Evolutionary conservation across 1,140 invertebrate species (phyloP), one percentile per base, ranked within the genome.

Genomic region (Alviniconcha marisindica): DNA sequence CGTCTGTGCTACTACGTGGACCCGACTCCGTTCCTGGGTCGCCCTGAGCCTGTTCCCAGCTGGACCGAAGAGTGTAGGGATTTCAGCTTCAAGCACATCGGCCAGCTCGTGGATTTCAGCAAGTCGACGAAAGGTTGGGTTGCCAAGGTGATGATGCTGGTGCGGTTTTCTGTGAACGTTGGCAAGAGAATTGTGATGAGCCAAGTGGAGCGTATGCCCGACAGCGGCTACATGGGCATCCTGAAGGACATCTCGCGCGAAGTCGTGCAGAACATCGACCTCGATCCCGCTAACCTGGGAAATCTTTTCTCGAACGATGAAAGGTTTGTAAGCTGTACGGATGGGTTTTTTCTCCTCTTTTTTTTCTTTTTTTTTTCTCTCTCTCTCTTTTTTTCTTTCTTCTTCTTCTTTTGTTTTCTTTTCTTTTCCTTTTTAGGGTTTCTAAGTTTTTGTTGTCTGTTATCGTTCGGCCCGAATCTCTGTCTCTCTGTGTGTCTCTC

Each of bases 61-160:
- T 87, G 87, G 87, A 54, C 81, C 4, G 48, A 83, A 56, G 81
- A 86, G 48, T 87, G 87, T 74, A 84, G 83, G 33, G 85, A 87
- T 31, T 85, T 80, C 66, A 82, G 36, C 36, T 83, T 84, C 42
- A 86, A 82, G 31, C 81, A 83, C 66, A 80, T 86, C 38, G 81
- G 81, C 51, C 83, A 84, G 44, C 56, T 83, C 38, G 33, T 82
- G 42, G 84, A 85, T 21, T 48, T 77, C 15, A 54, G 42, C 28
- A 77, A 77, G 28, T 24, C 82, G 28, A 28, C 71, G 1, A 66
- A 60, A 33, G 74, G 36, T 15, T 56, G 77, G 66, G 21, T 31
- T 31, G 18, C n/a, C 28, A 15, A 66, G 7, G 7, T 48, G 28
- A 3, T 33, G 54, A 24, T 33, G 36, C 36, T 85, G 51, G 63